Evolutionary conservation across 2,113 vertebrate species (phyloP), one percentile per base, ranked within the genome.

Genomic region (Paramisgurnus dabryanus): DNA sequence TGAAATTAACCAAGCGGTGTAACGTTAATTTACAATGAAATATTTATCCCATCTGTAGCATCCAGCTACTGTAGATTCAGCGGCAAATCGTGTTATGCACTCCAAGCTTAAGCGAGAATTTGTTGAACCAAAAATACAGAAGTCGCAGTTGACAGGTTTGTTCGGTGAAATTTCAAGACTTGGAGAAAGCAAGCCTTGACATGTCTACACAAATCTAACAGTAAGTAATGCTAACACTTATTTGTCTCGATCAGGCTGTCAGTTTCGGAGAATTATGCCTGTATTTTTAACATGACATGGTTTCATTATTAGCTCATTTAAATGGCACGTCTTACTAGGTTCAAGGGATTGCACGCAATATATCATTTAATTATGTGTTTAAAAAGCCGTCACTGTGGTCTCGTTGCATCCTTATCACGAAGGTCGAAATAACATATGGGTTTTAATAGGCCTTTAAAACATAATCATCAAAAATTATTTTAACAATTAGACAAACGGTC

Each of bases 221-320:
- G 40, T 40, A 66, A 75, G 72, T 75, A 53, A 67, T 67, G 40
- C 34, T 78, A 45, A 47, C 22, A 60, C 73, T 69, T 39, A 63
- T 75, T 18, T 76, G 58, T 17, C 12, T 67, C 72, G 39, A 43
- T 40, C n/a, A 69, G 15, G 18, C 17, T 57, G 76, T 64, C 40
- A 63, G 3, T 65, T 39, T 49, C 43, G 7, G 10, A 63, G n/a
- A 41, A 43, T 68, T 50, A 18, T 63, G 43, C 61, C 53, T 82
- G 58, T 77, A 22, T 27, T 64, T 73, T 84, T 77, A 70, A 72
- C 12, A 77, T 77, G 73, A 67, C 64, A 83, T 58, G 67, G 47
- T 72, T 80, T 67, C 22, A 66, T 83, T 76, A 67, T 34, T 43
- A 77, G 27, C 45, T 55, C n/a, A 67, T 50, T 63, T 61, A 71